A percentile compares a stretch with the other conserved stretches of the same genome.
phyloP scores from a whole-genome alignment of 2,797 vertebrate species.

The Clarias fuscus region DNA sequence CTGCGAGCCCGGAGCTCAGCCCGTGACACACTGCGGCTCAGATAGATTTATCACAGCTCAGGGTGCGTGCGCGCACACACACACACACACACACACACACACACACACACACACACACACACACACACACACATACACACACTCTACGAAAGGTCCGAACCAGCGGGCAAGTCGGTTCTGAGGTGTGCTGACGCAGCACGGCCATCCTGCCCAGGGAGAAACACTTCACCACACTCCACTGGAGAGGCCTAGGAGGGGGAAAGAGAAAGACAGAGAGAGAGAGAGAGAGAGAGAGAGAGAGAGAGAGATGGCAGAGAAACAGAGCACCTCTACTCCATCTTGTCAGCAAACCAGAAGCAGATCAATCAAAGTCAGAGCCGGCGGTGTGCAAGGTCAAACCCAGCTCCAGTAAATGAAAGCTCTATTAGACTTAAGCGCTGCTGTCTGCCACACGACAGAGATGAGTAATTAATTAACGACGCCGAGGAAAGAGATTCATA shows the following conservation, averaged over 20 bases:
- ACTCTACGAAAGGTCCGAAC: constrained; percentile 44
- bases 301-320: constrained; percentile 44
- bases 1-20: constrained; percentile 68
- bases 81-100: constrained; percentile 6
- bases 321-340: constrained; percentile 39
- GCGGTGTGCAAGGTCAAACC: constrained; percentile 45
- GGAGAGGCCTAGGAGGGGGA: constrained; percentile 23
- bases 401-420: constrained; percentile 43
- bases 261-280: constrained; percentile 11
- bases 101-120: background rate
- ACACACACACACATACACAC: constrained; percentile 5
- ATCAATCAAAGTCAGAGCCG: constrained; percentile 49
- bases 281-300: constrained; percentile 59
- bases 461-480: constrained; percentile 5
- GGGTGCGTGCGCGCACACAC: background rate
- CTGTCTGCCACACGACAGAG: constrained; percentile 8
- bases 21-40: constrained; percentile 59
- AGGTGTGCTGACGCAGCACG: constrained; percentile 60
- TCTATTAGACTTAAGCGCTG: constrained; percentile 40
- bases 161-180: constrained; percentile 57
- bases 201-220: constrained; percentile 63
- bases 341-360: constrained; percentile 36
- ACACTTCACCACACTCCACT: constrained; percentile 31
- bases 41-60: constrained; percentile 78
- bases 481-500: constrained; percentile 27